These are phyloP conservation scores for Sylvia borin DNA, from an alignment of 2,797 vertebrate species.

Conservation along the genomic window DNA sequence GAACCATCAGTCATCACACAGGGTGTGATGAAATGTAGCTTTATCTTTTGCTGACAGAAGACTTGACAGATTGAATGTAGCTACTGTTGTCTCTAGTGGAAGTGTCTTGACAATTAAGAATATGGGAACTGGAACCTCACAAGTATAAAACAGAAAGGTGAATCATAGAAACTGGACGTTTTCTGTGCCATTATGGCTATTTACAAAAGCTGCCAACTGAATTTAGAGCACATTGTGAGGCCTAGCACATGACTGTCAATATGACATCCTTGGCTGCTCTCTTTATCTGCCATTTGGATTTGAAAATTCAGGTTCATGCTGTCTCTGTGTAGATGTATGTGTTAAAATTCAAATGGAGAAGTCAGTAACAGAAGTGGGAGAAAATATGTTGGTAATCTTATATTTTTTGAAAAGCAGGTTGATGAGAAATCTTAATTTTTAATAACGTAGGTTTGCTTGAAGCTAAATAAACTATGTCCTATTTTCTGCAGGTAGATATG, in stretches of 20 bases:
- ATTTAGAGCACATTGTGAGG: neutral
- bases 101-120: neutral
- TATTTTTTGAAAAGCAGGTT: neutral
- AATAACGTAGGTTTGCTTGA: neutral
- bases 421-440: neutral
- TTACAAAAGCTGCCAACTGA: neutral
- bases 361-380: neutral
- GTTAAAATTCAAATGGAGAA: neutral
- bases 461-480: fast-evolving
- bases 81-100: neutral
- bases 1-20: neutral
- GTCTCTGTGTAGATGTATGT: neutral
- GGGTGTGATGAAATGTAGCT: neutral
- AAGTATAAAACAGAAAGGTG: neutral
- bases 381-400: neutral
- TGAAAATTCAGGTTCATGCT: neutral
- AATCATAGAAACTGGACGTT: neutral
- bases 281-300: neutral
- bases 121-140: neutral
- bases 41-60: neutral
- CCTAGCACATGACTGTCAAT: neutral
- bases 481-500: neutral
- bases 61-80: neutral
- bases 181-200: neutral
- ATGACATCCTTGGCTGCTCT: neutral